These are phyloP conservation scores for Teleiodes luculella DNA, from an alignment of 2,888 invertebrate species.

Conservation along the genomic window DNA sequence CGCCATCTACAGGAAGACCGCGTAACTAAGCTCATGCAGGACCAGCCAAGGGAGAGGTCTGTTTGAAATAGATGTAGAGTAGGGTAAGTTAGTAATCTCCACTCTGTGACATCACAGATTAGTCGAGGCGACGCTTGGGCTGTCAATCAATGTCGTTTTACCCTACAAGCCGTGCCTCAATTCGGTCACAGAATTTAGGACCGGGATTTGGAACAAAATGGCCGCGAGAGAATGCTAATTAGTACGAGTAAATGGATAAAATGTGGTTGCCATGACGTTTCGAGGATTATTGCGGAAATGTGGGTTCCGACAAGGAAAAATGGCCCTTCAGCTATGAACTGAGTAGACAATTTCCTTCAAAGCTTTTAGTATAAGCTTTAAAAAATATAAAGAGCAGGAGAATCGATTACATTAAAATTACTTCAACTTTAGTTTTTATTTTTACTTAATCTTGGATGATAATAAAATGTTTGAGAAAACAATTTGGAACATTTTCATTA, in stretches of 20 bases:
- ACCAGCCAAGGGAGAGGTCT: slow-evolving; percentile 13
- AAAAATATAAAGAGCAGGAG: neutral
- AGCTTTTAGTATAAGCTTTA: neutral
- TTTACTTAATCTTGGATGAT: too few species aligned
- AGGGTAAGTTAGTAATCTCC: slow-evolving; percentile 36
- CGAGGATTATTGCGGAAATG: slow-evolving; percentile 4
- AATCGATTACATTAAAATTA: neutral
- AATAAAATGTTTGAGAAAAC: too few species aligned
- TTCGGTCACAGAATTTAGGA: slow-evolving; percentile 30
- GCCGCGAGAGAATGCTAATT: slow-evolving; percentile 17
- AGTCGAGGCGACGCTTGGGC: slow-evolving; percentile 43
- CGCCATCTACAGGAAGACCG: neutral
- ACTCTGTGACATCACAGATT: slow-evolving; percentile 54
- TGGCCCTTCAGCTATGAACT: neutral
- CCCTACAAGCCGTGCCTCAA: slow-evolving; percentile 36
- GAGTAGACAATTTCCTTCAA: neutral
- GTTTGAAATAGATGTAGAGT: slow-evolving; percentile 32
- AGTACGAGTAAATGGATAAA: slow-evolving; percentile 9
- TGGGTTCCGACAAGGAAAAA: slow-evolving; percentile 7
- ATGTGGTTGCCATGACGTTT: slow-evolving; percentile 5
- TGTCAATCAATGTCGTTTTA: slow-evolving; percentile 52
- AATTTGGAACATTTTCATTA: too few species aligned
- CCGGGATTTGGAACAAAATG: slow-evolving; percentile 33
- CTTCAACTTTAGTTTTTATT: too few species aligned
- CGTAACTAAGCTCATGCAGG: slow-evolving; percentile 18